These are phyloP conservation scores for Glyptemys insculpta DNA, from an alignment of 2,797 vertebrate species.

Conservation along the genomic window DNA sequence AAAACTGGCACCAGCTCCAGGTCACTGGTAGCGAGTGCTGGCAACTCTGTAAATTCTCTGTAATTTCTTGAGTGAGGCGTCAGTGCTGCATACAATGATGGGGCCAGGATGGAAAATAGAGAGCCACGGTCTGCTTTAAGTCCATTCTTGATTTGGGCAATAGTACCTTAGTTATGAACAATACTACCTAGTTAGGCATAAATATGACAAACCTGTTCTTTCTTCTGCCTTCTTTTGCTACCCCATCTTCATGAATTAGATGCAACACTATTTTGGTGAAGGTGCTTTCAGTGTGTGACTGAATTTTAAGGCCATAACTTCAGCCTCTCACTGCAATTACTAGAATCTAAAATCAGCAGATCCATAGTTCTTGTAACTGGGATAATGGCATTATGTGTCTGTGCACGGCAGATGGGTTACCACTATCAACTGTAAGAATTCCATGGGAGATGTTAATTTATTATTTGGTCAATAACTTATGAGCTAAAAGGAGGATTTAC, in stretches of 20 bases:
- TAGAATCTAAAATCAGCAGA: neutral
- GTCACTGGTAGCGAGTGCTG: neutral
- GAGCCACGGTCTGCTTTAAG: neutral
- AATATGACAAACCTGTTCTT: neutral
- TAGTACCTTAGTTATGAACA: neutral
- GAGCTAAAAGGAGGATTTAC: neutral
- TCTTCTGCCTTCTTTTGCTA: neutral
- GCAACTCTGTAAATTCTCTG: neutral
- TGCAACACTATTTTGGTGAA: slow-evolving; percentile 46
- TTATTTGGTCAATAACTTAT: neutral
- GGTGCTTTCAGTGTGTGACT: neutral
- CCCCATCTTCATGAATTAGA: slow-evolving; percentile 38
- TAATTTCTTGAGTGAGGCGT: neutral
- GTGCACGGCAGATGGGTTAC: neutral
- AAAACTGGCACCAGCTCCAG: neutral
- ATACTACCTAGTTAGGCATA: neutral
- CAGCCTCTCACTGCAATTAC: neutral
- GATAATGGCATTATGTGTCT: slow-evolving; percentile 21
- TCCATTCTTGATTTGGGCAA: neutral
- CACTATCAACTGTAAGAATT: neutral
- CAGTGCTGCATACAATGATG: neutral
- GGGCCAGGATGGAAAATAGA: neutral
- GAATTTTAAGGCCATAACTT: neutral
- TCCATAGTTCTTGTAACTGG: neutral
- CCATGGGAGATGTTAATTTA: neutral